Percentiles rank a stretch among this genome's conserved stretches.
These are phyloP conservation scores for Poeciliopsis gracilis DNA, from an alignment of 2,797 vertebrate species.

Conservation along the genomic window DNA sequence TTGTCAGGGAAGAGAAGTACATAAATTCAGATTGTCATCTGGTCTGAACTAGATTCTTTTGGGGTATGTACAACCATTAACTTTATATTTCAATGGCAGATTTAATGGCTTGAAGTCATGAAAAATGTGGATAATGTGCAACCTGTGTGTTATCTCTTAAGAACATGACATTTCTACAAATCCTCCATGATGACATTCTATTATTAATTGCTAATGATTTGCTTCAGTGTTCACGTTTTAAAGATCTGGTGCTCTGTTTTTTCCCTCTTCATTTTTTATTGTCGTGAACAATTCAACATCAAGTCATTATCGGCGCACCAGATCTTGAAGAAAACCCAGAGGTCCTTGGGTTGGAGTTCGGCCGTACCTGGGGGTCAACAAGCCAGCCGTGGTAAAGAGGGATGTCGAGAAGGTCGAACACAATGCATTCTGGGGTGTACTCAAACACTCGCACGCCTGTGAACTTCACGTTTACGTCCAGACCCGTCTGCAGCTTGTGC, in stretches of 20 bases:
- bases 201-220: background rate
- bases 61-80: background rate
- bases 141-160: background rate
- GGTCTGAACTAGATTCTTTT: no score
- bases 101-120: background rate
- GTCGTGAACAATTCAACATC: background rate
- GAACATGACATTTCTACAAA: background rate
- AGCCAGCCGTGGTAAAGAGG: conserved; percentile 98
- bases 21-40: background rate
- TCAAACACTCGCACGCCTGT: conserved; percentile 97
- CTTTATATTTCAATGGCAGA: background rate
- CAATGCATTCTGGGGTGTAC: conserved; percentile 98
- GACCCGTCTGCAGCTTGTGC: conserved; percentile 96
- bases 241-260: background rate
- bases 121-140: background rate
- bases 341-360: background rate
- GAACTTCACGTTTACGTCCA: conserved; percentile 98
- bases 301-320: background rate
- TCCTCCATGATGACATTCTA: background rate
- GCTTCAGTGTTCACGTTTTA: background rate
- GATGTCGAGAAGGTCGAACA: conserved; percentile 98
- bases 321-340: background rate
- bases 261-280: background rate
- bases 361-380: conserved; percentile 95
- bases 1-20: background rate